Percentiles rank a stretch among this genome's conserved stretches.
phyloP scores from a whole-genome alignment of 2,888 invertebrate genomes.

The Chrysolina americana region DNA sequence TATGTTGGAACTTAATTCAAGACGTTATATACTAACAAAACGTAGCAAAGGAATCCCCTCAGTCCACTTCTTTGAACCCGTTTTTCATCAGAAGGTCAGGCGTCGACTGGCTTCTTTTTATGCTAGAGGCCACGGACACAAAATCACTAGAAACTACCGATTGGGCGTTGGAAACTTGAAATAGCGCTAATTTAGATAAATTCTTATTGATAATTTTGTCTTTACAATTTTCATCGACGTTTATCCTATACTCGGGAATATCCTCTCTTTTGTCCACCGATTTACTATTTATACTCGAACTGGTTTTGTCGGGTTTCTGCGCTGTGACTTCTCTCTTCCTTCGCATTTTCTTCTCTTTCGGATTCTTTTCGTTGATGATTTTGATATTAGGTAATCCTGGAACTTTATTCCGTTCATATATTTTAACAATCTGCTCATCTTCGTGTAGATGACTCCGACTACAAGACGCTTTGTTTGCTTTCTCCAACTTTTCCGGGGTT shows the following conservation, averaged over 20 bases:
- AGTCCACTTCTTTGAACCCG: slow-evolving; percentile 26
- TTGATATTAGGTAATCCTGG: slow-evolving; percentile 57
- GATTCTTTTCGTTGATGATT: slow-evolving; percentile 51
- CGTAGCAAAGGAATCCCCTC: neutral
- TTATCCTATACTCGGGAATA: slow-evolving; percentile 34
- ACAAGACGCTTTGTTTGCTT: slow-evolving; percentile 44
- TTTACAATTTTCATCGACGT: slow-evolving; percentile 42
- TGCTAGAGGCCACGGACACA: slow-evolving; percentile 33
- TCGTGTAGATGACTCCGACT: slow-evolving; percentile 41
- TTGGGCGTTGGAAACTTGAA: slow-evolving; percentile 56
- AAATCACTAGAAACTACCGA: slow-evolving; percentile 45
- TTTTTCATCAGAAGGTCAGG: slow-evolving; percentile 44
- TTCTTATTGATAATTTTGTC: slow-evolving; percentile 50
- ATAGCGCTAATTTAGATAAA: slow-evolving; percentile 53
- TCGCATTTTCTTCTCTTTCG: slow-evolving; percentile 37
- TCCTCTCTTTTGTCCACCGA: slow-evolving; percentile 24
- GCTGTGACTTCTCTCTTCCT: slow-evolving; percentile 25
- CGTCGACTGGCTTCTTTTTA: slow-evolving; percentile 49
- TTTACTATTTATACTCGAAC: slow-evolving; percentile 24
- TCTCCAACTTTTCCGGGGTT: slow-evolving; percentile 54
- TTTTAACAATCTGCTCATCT: slow-evolving; percentile 54
- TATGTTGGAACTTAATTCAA: slow-evolving; percentile 36
- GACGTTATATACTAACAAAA: slow-evolving; percentile 25
- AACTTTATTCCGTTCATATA: slow-evolving; percentile 57
- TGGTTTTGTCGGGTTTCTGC: slow-evolving; percentile 15